Base-by-base conservation (phyloP, 2,113 vertebrate species). In the Syrrhaptes paradoxus region DNA sequence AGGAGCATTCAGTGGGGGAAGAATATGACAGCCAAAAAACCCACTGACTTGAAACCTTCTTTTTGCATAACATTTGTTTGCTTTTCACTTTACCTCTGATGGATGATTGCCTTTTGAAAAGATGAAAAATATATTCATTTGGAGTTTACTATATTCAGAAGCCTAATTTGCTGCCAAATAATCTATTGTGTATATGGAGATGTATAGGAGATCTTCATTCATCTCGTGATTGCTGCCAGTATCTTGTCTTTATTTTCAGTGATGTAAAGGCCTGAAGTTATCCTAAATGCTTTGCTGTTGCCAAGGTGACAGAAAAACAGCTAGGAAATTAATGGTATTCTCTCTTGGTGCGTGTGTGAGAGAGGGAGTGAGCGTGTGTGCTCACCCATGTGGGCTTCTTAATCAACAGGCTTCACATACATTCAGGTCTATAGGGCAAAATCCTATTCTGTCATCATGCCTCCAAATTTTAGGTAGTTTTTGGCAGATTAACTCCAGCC, bases 241-340 rank as follows among this genome's bases (percentile, higher is more conserved):
- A 58, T 77, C 48, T 91, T 74, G 51, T 83, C 91, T 88, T 59
- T 57, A 83, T 94, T 91, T 77, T 90, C 63, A 63, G 65, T 36
- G 43, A 91, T 88, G 52, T 76, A 88, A 96, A 85, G 36, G 45
- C 29, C 43, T 70, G 63, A 94, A 89, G 58, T 87, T 95, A 80
- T 82, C 85, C 82, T 83, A 74, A 90, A 87, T 52, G 46, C 14
- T 94, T 94, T 88, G 24, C 46, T 75, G 93, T 96, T 96, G 65
- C 65, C 72, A 90, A 71, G 90, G 85, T 92, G 90, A 96, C 84
- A 88, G 94, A 91, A 77, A 48, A 81, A 6, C 34, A 74, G 34
- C 46, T 90, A n/a, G 7, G 34, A 96, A 89, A 92, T 88, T 55
- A 94, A 43, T 67, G 24, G 19, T 55, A 29, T 66, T 88, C 15